Base-by-base conservation (phyloP, 2,888 invertebrate species). In the Lepas anatifera region DNA sequence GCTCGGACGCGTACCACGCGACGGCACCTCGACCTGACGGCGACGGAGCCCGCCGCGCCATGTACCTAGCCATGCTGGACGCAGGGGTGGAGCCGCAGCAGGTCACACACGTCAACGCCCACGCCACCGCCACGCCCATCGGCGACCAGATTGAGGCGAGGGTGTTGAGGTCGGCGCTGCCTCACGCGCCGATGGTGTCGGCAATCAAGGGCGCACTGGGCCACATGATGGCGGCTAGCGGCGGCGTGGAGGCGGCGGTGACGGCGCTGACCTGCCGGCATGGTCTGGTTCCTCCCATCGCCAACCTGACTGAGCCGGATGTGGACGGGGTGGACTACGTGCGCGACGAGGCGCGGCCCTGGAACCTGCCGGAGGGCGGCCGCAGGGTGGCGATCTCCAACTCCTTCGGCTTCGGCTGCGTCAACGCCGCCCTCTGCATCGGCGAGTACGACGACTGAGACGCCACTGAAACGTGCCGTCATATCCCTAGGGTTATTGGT, bases 381-480 rank as follows among this genome's bases (percentile, higher is more conserved):
- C 69, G 68, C n/a, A 67, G 74, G 27, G 58, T 95, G 76, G 95
- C 94, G 25, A 80, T 99, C 68, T 95, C 94, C 80, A 99, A 99
- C 82, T 95, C 98, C 0, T 98, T 99, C 84, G 99, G 98, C 8
- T 99, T 99, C 84, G 98, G 99, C 70, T 98, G 98, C 63, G 98
- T 97, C 4, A 99, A 99, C 85, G 95, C 95, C 35, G 88, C 89
- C 71, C 82, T 95, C 13, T 74, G 74, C 25, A 63, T 74, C 27
- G 70, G 68, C 16, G 71, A 73, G 46, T 71, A 68, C 69, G 58
- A 18, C 6, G 58, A 58, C 58, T 58, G 58, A 58, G 3, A n/a
- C n/a, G n/a, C n/a, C n/a, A n/a, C n/a, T n/a, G n/a, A n/a, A n/a
- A n/a, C n/a, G n/a, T n/a, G n/a, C n/a, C n/a, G n/a, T n/a, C n/a